Evolutionary conservation across 2,888 invertebrate species (phyloP).

Genomic region (Andrena hattorfiana): DNA sequence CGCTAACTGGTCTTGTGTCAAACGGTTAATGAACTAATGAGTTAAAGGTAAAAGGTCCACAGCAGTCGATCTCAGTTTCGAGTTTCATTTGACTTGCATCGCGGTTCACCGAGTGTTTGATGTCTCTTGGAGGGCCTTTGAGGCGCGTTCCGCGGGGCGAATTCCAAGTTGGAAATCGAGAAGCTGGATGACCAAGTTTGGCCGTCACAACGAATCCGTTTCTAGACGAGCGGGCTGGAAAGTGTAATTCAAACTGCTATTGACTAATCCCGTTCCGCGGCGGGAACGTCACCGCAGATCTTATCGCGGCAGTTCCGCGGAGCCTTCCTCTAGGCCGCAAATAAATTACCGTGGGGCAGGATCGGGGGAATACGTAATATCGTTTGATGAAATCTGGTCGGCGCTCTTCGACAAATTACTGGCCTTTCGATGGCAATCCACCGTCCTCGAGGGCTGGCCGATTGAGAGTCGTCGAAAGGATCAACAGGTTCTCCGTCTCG

Average conservation of each 20-base stretch:
- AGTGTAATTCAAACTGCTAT: constrained; percentile 43
- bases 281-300: constrained; percentile 23
- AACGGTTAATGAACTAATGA: too few species aligned
- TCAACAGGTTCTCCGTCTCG: constrained; percentile 57
- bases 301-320: constrained; percentile 15
- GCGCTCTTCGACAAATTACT: constrained; percentile 30
- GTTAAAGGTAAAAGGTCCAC: too few species aligned
- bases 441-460: background rate
- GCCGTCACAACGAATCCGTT: constrained; percentile 22
- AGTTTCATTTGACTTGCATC: too few species aligned
- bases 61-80: too few species aligned
- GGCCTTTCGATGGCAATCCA: constrained; percentile 6
- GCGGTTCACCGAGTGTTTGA: too few species aligned
- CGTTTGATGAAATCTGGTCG: constrained; percentile 6
- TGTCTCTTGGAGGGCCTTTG: background rate
- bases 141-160: background rate
- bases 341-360: constrained; percentile 12
- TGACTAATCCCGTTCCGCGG: constrained; percentile 28
- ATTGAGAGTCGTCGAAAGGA: constrained; percentile 37
- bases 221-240: constrained; percentile 13
- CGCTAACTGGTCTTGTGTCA: too few species aligned
- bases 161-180: constrained; percentile 41
- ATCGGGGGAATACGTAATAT: constrained; percentile 16
- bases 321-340: constrained; percentile 3
- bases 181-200: constrained; percentile 47